Base-by-base conservation (phyloP, 2,113 vertebrate genomes). In the Bambusicola thoracicus region DNA sequence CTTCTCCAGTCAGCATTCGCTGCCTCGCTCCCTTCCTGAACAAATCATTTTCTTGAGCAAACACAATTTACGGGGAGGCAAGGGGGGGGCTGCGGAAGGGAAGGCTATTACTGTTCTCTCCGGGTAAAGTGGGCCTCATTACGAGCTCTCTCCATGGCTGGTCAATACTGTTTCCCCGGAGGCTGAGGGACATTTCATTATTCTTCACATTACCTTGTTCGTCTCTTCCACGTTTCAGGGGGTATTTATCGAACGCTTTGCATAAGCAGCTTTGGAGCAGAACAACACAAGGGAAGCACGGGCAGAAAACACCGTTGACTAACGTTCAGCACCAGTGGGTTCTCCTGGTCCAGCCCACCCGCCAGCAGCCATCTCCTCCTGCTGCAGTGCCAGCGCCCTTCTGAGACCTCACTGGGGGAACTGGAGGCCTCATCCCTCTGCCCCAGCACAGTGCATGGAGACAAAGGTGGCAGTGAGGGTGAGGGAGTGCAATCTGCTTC, bases 21-120 rank as follows among this genome's bases (percentile, higher is more conserved):
- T 93, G 87, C 59, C 87, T 93, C 77, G 22, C 49, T 96, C 63
- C 81, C 91, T 80, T 81, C 81, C 87, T 82, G 72, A 49, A 63
- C 68, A 91, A 92, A 92, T 89, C 18, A 70, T 95, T 94, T 90
- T 85, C 93, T 74, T 94, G 81, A 95, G 72, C 95, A 95, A 96
- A 94, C 78, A 95, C 63, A 93, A 59, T 88, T 96, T 87, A 86
- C 15, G 0, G 70, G 48, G 80, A 53, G 62, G 41, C 0, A 14
- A 40, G 41, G 19, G 29, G 29, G 44, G n/a, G 67, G 58, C 74
- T 82, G 81, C 2, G 4, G 85, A 90, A 93, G 72, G 49, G 41
- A 83, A 82, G 89, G 68, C 51, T 86, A 88, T 95, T 95, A 81
- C 68, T 81, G 91, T 66, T 95, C 69, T 94, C 77, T 85, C 74